Evolutionary conservation across 1,140 invertebrate genomes (phyloP).

Genomic region (Asbolus verrucosus): DNA sequence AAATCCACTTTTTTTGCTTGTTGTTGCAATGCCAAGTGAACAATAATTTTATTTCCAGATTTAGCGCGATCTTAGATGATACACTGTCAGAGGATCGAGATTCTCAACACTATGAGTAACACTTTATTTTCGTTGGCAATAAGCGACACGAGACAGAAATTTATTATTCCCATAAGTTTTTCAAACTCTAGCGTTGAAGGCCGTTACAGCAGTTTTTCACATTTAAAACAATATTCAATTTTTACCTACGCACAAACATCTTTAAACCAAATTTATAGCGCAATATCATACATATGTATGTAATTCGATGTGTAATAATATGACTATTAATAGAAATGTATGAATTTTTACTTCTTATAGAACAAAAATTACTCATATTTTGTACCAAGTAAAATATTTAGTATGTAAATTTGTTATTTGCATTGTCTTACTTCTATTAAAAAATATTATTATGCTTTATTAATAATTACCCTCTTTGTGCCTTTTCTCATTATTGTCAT

Average conservation of each 20-base stretch:
- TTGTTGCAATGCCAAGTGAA: not conserved
- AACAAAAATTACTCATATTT: too few species aligned
- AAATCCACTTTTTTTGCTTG: slow-evolving; percentile 12
- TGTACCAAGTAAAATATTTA: slow-evolving; percentile 2
- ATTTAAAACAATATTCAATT: not conserved
- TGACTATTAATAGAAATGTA: too few species aligned
- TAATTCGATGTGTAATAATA: too few species aligned
- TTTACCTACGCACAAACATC: too few species aligned
- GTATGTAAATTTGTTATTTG: slow-evolving; percentile 32
- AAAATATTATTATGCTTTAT: not conserved
- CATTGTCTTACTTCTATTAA: slow-evolving; percentile 2
- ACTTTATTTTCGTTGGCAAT: slow-evolving; percentile 16
- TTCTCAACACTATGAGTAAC: slow-evolving; percentile 14
- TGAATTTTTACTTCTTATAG: too few species aligned
- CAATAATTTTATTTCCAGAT: slow-evolving; percentile 4
- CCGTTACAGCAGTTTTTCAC: not conserved
- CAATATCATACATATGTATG: too few species aligned
- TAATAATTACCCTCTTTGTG: not conserved
- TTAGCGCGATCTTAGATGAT: slow-evolving; percentile 3
- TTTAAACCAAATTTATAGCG: too few species aligned
- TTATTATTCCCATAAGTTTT: not conserved
- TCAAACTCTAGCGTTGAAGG: slow-evolving; percentile 12
- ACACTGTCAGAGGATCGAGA: not conserved
- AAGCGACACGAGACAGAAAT: slow-evolving; percentile 13
- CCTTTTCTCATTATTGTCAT: not conserved